Percentiles rank a stretch among this genome's conserved stretches.
phyloP scores from a whole-genome alignment of 2,797 vertebrate species.

The Lepilemur ruficaudatus region DNA sequence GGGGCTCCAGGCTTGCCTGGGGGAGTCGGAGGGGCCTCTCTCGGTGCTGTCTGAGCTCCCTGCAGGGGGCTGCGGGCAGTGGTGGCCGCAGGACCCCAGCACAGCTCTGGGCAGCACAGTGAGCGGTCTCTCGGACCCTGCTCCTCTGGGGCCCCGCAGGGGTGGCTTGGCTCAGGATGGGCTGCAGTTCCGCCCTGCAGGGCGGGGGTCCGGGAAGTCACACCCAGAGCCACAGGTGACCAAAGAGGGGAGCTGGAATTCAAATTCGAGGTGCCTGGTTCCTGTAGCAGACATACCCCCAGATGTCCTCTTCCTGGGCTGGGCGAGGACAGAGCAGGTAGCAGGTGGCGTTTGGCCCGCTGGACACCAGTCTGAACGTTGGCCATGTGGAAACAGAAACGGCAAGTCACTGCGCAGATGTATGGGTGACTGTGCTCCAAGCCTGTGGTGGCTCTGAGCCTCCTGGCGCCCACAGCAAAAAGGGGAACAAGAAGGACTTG shows the following conservation, averaged over 20 bases:
- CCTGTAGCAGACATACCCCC: background rate
- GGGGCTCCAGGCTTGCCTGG: background rate
- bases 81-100: background rate
- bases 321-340: background rate
- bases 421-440: fast-evolving
- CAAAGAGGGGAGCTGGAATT: background rate
- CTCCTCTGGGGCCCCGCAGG: background rate
- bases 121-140: fast-evolving
- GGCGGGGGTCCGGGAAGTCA: background rate
- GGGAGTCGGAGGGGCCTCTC: fast-evolving
- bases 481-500: background rate
- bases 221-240: background rate
- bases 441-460: too few relatives aligned
- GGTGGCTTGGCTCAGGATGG: too few relatives aligned
- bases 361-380: too few relatives aligned
- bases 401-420: fast-evolving
- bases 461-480: background rate
- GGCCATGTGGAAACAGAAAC: background rate
- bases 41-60: background rate
- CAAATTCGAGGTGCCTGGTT: background rate
- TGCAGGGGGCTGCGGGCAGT: fast-evolving
- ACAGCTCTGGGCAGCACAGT: fast-evolving
- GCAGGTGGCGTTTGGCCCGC: background rate
- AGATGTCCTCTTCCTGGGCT: background rate
- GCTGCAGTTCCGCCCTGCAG: background rate